phyloP scores from a whole-genome alignment of 2,113 vertebrate species.

The Todiramphus chloris region DNA sequence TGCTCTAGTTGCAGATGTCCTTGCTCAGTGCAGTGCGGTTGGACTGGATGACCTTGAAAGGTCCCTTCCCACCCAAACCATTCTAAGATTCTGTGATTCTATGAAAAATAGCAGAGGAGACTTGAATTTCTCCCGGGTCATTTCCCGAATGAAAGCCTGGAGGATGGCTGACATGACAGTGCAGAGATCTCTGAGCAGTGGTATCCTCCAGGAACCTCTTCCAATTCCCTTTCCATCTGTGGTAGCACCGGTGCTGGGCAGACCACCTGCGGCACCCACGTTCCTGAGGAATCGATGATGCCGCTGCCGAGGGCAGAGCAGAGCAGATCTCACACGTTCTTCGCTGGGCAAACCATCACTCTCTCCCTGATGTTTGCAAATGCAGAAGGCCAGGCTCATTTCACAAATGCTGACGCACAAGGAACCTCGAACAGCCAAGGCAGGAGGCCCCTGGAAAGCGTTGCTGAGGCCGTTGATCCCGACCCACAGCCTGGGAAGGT shows the following conservation, averaged over 20 bases:
- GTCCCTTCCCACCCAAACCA: neutral
- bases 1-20: neutral
- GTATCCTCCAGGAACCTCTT: neutral
- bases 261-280: neutral
- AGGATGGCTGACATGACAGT: neutral
- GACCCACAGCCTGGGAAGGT: neutral
- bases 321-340: neutral
- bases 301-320: neutral
- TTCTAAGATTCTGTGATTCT: neutral
- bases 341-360: neutral
- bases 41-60: neutral
- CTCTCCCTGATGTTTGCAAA: neutral
- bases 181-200: neutral
- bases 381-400: neutral
- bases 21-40: neutral
- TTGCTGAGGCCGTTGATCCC: neutral
- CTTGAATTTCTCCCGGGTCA: neutral
- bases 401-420: neutral
- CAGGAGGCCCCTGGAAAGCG: neutral
- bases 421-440: neutral
- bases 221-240: neutral
- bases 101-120: neutral
- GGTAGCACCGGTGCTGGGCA: neutral
- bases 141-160: neutral
- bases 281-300: fast-evolving